Evolutionary conservation across 2,888 invertebrate species (phyloP), one percentile per base, ranked within the genome.

Genomic region (Chloromyia formosa): DNA sequence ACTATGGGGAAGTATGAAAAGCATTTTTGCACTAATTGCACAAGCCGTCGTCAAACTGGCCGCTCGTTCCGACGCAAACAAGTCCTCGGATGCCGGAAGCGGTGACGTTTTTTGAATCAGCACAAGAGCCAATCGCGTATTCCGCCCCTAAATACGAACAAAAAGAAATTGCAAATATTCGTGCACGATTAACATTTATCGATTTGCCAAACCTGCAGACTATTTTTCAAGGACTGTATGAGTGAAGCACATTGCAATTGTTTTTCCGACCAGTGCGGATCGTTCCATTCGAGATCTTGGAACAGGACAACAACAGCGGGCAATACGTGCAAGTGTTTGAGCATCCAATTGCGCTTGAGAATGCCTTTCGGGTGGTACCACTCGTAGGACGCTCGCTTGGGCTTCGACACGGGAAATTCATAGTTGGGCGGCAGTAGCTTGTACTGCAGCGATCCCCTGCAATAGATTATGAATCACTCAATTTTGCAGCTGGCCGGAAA

Each of bases 261-360:
- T 83, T 95, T 97, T 79, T 98, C 98, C 79, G 93, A 93, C 97
- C 98, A 98, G 78, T 92, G 90, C 0, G 90, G 88, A 85, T 98
- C 97, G 83, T 95, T 95, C 98, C 98, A 99, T 86, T 98, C 98
- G 82, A 98, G 90, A 82, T 99, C 98, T 84, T 95, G 95, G 85
- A 98, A 99, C 77, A 97, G 90, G 1, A 97, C 96, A 27, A 96
- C 92, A 0, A 98, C 93, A 0, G 98, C 93, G 9, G 99, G 98
- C 78, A 98, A 89, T 75, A 93, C 89, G 79, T 93, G 91, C 49
- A 96, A 88, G 82, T 98, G 96, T 85, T 99, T 99, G 69, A 91
- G 89, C 88, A 98, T 93, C 98, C 98, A 99, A 82, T 95, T 94
- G 58, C 93, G 91, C 84, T 98, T 97, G 7, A 98, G 86, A 78